Conservation (phyloP, 1,140 invertebrate species). For the Drosophila tsacasi region DNA sequence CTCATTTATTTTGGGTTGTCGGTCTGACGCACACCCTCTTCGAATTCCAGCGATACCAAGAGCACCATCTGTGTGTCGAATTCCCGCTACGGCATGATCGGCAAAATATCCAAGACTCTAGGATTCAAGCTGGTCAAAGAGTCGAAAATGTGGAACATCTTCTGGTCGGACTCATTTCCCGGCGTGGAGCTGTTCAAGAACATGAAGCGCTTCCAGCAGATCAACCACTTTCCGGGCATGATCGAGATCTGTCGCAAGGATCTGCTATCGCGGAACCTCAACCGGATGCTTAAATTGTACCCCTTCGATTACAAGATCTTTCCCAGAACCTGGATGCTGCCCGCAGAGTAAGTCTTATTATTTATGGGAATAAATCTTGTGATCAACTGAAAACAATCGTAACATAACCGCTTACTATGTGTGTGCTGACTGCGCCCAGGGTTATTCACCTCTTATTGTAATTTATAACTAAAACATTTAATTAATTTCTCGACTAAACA, state of each 20-base stretch:
- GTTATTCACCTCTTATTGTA: no score
- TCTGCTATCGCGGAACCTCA: conserved; percentile 93
- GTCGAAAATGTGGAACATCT: conserved; percentile 94
- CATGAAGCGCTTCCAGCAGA: conserved; percentile 95
- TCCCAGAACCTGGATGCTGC: conserved; percentile 97
- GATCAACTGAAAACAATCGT: no score
- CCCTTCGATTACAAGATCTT: conserved; percentile 96
- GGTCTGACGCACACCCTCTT: neutral
- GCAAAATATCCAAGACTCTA: conserved; percentile 89
- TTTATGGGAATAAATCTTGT: no score
- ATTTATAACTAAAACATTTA: neutral
- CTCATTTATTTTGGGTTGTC: neutral
- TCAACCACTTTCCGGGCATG: conserved; percentile 97
- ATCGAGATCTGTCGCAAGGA: conserved; percentile 95
- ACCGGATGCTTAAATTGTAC: conserved; percentile 93
- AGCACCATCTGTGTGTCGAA: conserved; percentile 89
- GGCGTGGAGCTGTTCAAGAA: conserved; percentile 93
- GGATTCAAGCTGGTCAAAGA: conserved; percentile 93
- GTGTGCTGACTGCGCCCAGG: no score
- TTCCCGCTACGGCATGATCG: conserved; percentile 91
- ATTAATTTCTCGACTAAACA: neutral
- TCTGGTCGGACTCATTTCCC: conserved; percentile 94
- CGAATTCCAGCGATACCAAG: conserved; percentile 61
- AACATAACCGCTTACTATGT: no score
- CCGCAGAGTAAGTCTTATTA: conserved; percentile 90